A percentile compares a stretch with the other conserved stretches of the same genome.
phyloP scores from a whole-genome alignment of 2,797 vertebrate genomes.

The Pitangus sulphuratus region DNA sequence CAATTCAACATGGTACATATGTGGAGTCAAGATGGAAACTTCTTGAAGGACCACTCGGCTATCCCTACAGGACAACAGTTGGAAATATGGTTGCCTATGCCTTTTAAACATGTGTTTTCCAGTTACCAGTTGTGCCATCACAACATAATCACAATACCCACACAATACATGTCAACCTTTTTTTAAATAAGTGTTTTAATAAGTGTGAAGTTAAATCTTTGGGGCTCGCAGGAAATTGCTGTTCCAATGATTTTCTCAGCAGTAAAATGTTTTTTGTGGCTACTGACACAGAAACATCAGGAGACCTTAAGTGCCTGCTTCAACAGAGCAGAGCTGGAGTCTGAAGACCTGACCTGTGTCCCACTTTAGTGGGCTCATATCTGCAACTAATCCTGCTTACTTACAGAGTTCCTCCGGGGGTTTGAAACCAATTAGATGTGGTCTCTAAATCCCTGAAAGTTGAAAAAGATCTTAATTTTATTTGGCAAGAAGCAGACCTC shows the following conservation, averaged over 20 bases:
- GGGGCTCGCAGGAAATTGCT: slow-evolving; percentile 28
- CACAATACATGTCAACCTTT: slow-evolving; percentile 32
- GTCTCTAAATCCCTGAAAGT: slow-evolving; percentile 40
- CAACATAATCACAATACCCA: slow-evolving; percentile 54
- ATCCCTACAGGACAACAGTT: slow-evolving; percentile 28
- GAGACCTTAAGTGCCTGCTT: slow-evolving; percentile 78
- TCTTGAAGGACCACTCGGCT: slow-evolving; percentile 25
- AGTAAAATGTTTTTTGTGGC: slow-evolving; percentile 42
- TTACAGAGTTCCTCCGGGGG: slow-evolving; percentile 17
- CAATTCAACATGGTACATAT: slow-evolving; percentile 54
- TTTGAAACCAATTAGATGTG: slow-evolving; percentile 33
- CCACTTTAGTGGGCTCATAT: slow-evolving; percentile 39
- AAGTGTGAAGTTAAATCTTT: slow-evolving; percentile 56
- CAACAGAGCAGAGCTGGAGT: slow-evolving; percentile 48
- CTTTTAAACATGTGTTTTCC: slow-evolving; percentile 63
- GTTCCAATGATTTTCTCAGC: slow-evolving; percentile 38
- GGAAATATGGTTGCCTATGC: slow-evolving; percentile 59
- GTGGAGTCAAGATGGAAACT: slow-evolving; percentile 3
- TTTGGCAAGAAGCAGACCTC: slow-evolving; percentile 47
- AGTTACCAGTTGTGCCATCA: slow-evolving; percentile 72
- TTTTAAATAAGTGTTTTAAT: slow-evolving; percentile 49
- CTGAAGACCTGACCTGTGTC: slow-evolving; percentile 49
- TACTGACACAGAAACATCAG: slow-evolving; percentile 69
- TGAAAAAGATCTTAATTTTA: slow-evolving; percentile 53
- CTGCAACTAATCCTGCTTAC: slow-evolving; percentile 51